These are phyloP conservation scores for Drosophila aldrichi DNA, from an alignment of 2,888 invertebrate species.

Conservation along the genomic window DNA sequence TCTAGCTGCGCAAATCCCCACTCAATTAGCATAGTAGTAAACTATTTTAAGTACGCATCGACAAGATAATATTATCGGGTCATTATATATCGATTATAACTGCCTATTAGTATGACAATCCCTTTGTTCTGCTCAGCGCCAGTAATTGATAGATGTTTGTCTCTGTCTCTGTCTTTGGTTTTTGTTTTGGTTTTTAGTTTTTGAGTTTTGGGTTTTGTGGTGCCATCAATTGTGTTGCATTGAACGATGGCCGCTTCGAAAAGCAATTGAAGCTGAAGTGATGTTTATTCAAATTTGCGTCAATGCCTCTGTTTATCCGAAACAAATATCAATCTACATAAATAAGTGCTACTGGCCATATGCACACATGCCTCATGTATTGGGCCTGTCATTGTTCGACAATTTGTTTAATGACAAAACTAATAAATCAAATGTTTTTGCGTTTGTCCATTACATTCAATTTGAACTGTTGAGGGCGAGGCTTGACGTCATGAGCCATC, in stretches of 20 bases:
- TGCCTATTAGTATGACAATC: not conserved
- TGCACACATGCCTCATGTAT: not conserved
- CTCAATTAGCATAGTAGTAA: not conserved
- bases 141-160: conserved; percentile 35
- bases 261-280: conserved; percentile 70
- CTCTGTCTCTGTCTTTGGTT: not conserved
- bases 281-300: conserved; percentile 80
- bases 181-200: conserved; percentile 3
- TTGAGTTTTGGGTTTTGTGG: conserved; percentile 4
- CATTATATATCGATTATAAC: conserved; percentile 21
- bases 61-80: not conserved
- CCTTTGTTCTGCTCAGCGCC: conserved; percentile 4
- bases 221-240: conserved; percentile 49
- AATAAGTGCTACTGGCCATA: conserved; percentile 43
- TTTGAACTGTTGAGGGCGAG: conserved; percentile 24
- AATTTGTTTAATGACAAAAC: conserved; percentile 78
- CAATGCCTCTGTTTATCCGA: conserved; percentile 75
- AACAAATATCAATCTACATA: conserved; percentile 75
- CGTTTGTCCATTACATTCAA: conserved; percentile 52
- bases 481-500: conserved; percentile 49
- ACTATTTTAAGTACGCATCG: not conserved
- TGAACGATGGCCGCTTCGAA: conserved; percentile 39
- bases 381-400: conserved; percentile 59
- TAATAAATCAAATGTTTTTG: conserved; percentile 72
- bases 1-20: not conserved